Evolutionary conservation across 2,888 invertebrate species (phyloP).

Genomic region (Pyrochroa serraticornis): DNA sequence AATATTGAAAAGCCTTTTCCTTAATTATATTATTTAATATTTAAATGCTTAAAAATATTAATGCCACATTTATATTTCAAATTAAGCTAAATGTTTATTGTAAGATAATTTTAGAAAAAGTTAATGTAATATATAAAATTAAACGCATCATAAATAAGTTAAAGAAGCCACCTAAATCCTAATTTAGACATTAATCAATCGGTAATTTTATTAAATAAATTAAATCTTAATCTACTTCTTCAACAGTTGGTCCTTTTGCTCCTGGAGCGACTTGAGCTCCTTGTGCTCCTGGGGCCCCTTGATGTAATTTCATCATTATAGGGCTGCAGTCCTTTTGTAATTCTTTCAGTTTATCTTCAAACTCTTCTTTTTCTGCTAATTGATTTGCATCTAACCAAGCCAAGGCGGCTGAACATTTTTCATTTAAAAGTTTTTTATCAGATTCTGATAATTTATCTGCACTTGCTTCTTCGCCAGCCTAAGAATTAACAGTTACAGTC

Average conservation of each 20-base stretch:
- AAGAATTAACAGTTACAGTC: constrained; percentile 32
- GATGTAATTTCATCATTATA: constrained; percentile 84
- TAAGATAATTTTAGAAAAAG: no score
- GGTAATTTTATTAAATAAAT: constrained; percentile 26
- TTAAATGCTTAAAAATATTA: no score
- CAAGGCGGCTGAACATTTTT: constrained; percentile 73
- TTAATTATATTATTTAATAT: no score
- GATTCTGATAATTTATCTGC: constrained; percentile 70
- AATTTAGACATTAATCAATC: not conserved
- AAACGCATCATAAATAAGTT: not conserved
- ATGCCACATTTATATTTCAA: no score
- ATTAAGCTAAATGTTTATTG: no score
- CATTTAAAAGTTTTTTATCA: constrained; percentile 73
- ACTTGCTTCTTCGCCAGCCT: constrained; percentile 69
- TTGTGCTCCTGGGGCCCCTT: constrained; percentile 58
- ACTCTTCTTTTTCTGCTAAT: constrained; percentile 78
- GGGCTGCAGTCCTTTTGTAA: constrained; percentile 78
- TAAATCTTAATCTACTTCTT: constrained; percentile 69
- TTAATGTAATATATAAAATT: not conserved
- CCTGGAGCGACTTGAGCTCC: constrained; percentile 51
- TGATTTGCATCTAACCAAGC: constrained; percentile 76
- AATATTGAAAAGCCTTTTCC: no score
- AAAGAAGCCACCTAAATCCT: not conserved
- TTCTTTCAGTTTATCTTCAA: constrained; percentile 77
- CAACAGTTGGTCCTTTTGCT: constrained; percentile 64